phyloP scores from a whole-genome alignment of 2,888 invertebrate genomes.

The Theodoxus fluviatilis region DNA sequence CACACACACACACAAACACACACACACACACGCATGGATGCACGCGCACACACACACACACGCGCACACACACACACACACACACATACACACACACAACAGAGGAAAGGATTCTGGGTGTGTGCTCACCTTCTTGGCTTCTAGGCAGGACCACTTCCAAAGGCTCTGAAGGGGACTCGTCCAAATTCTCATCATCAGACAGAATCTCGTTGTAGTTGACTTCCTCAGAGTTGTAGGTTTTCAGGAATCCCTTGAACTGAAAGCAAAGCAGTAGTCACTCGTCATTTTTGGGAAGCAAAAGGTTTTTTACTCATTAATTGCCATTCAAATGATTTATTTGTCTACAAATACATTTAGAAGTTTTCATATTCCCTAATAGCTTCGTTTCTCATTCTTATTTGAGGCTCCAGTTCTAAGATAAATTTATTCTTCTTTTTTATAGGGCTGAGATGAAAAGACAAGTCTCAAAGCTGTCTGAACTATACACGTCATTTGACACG shows the following conservation, averaged over 20 bases:
- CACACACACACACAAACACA: conserved; percentile 18
- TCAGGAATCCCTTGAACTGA: conserved; percentile 53
- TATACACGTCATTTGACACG: too few species aligned
- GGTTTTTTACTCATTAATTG: background rate
- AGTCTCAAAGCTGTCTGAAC: too few species aligned
- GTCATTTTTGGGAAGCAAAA: background rate
- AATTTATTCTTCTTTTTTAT: too few species aligned
- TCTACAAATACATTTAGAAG: background rate
- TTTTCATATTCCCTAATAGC: background rate
- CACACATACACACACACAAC: background rate
- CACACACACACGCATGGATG: too few species aligned
- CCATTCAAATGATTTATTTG: background rate
- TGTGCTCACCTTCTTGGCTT: conserved; percentile 51
- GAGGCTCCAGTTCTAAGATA: too few species aligned
- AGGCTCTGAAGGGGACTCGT: conserved; percentile 61
- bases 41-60: background rate
- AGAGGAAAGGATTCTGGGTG: background rate
- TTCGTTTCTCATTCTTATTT: too few species aligned
- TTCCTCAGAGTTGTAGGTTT: conserved; percentile 46
- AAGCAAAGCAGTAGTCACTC: conserved; percentile 15
- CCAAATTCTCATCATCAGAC: conserved; percentile 58
- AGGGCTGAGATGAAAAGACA: too few species aligned
- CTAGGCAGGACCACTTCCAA: conserved; percentile 55
- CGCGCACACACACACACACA: too few species aligned
- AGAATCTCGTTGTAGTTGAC: conserved; percentile 49